Base-by-base conservation (phyloP, 2,797 vertebrate genomes). In the Spheniscus humboldti region DNA sequence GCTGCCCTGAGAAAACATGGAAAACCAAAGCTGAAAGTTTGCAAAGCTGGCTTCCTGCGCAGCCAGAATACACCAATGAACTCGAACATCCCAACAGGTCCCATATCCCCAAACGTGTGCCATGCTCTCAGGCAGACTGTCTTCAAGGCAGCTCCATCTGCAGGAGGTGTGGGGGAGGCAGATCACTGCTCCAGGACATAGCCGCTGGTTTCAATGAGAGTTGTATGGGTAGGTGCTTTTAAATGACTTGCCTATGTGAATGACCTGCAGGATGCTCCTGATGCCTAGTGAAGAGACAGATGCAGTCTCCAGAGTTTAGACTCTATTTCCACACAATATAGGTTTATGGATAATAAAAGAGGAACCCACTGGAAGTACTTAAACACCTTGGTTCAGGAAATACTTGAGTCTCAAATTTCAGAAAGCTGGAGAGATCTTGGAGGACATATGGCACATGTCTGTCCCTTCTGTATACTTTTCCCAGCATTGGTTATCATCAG, bases 101-200 rank as follows among this genome's bases (percentile, higher is more conserved):
- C 30, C 18, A 7, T 35, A 56, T 6, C 22, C 13, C 19, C 48
- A 79, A 4, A 53, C 1, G 1, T 7, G 24, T 14, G 19, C 15
- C 0, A 0, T 48, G 60, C 27, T 52, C 17, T 69, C n/a, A 59
- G 55, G 15, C 24, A 68, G 67, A 15, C 15, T 27, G 7, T 39
- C 60, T 55, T 55, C 75, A 79, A 47, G 52, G 28, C 30, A 78
- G 16, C 18, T 62, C 23, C 56, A 12, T 7, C 19, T 7, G 39
- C 24, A 39, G 35, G 47, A 60, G 35, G 12, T 25, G 13, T 22
- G 4, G 10, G 33, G 8, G 43, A 60, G 33, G 33, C 47, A 86
- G 47, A 33, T 33, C 31, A 15, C 63, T 63, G 39, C 39, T 48
- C 35, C 7, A 37, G 28, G 11, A 8, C 22, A 27, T 11, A 88